Evolutionary conservation across 2,113 vertebrate species (phyloP).

Genomic region (Glaucidium brasilianum): DNA sequence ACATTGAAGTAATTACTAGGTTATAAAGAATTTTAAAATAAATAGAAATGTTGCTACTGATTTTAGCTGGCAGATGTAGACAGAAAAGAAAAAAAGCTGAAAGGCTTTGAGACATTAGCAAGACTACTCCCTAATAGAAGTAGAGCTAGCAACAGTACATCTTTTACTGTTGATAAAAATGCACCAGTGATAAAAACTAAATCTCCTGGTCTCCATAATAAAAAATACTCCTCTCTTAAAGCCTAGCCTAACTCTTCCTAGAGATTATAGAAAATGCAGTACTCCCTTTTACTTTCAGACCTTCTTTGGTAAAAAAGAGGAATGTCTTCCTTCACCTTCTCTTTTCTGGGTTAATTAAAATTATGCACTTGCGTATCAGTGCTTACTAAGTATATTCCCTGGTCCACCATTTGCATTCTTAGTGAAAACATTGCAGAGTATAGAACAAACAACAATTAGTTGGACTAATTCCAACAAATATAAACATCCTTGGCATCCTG

Average conservation of each 20-base stretch:
- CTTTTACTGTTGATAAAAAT: background rate
- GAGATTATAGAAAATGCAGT: background rate
- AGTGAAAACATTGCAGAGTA: background rate
- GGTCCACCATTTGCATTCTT: background rate
- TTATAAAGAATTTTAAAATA: background rate
- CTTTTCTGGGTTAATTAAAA: background rate
- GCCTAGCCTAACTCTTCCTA: background rate
- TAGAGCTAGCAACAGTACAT: background rate
- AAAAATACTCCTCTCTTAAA: background rate
- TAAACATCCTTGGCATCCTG: background rate
- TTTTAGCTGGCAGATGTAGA: background rate
- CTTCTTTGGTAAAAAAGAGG: background rate
- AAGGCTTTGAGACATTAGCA: background rate
- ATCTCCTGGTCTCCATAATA: background rate
- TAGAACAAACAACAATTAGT: background rate
- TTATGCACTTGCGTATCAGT: background rate
- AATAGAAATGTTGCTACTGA: background rate
- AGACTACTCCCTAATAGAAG: accelerated
- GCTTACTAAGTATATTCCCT: background rate
- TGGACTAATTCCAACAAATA: background rate
- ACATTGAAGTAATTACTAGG: background rate
- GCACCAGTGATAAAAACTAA: background rate
- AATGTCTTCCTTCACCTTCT: background rate
- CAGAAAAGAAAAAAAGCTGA: background rate
- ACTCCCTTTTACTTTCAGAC: background rate